These are phyloP conservation scores for Pseudomugil gertrudae DNA, from an alignment of 2,797 vertebrate species.

Conservation along the genomic window DNA sequence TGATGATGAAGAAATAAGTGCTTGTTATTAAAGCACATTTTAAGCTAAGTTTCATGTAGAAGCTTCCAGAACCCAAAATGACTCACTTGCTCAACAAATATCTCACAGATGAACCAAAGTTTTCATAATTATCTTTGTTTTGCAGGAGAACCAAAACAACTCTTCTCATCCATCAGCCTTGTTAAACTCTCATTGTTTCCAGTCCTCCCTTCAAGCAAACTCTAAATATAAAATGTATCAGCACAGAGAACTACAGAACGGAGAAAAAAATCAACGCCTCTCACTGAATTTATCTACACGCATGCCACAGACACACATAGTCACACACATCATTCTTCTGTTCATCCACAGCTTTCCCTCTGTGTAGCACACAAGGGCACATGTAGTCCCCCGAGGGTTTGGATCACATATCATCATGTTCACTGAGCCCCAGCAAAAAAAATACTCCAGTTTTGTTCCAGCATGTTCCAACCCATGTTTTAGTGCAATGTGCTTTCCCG, in stretches of 20 bases:
- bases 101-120: constrained; percentile 39
- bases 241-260: background rate
- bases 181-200: constrained; percentile 20
- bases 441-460: constrained; percentile 56
- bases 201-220: constrained; percentile 8
- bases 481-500: constrained; percentile 10
- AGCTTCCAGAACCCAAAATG: constrained; percentile 14
- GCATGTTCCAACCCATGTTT: constrained; percentile 39
- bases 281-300: constrained; percentile 9
- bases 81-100: constrained; percentile 24
- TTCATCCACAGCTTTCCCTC: constrained; percentile 33
- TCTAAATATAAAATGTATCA: constrained; percentile 3
- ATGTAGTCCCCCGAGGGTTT: constrained; percentile 54
- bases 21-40: constrained; percentile 33
- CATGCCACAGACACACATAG: constrained; percentile 1
- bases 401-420: constrained; percentile 53
- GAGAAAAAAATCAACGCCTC: constrained; percentile 18
- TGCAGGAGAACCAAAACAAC: constrained; percentile 34
- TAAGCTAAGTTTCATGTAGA: too few relatives aligned
- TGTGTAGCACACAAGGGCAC: constrained; percentile 41
- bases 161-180: constrained; percentile 48
- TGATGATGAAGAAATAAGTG: too few relatives aligned
- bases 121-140: constrained; percentile 30
- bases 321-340: constrained; percentile 25
- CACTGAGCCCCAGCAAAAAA: constrained; percentile 43